These are phyloP conservation scores for Molorchus minor DNA, from an alignment of 2,888 invertebrate genomes.

Conservation along the genomic window DNA sequence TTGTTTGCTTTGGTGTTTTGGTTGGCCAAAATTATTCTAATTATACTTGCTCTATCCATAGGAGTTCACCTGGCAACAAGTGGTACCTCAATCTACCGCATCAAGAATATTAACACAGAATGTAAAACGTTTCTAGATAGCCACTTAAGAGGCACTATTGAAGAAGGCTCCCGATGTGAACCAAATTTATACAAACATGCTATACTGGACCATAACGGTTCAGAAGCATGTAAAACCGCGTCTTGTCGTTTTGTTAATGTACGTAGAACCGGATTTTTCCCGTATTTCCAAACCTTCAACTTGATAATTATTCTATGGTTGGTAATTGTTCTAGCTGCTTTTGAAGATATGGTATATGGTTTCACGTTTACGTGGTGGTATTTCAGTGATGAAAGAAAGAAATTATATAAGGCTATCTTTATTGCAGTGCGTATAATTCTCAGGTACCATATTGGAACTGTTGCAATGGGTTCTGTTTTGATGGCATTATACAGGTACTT, in stretches of 20 bases:
- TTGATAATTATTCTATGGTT: not conserved
- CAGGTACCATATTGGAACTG: conserved; percentile 1
- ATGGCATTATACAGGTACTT: conserved; percentile 3
- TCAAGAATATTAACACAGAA: not conserved
- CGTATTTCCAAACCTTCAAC: not conserved
- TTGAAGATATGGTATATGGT: not conserved
- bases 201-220: not conserved
- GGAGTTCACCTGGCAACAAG: not conserved
- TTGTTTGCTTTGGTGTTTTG: not conserved
- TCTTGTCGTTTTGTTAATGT: not conserved
- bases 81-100: not conserved
- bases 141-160: not conserved
- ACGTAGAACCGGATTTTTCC: not conserved
- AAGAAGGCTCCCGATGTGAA: not conserved
- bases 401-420: not conserved
- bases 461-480: not conserved
- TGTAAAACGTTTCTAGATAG: not conserved
- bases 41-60: not conserved
- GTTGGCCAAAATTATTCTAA: not conserved
- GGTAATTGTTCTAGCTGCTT: not conserved
- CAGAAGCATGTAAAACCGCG: not conserved
- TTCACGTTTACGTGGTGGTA: conserved; percentile 1
- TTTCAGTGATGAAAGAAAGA: not conserved
- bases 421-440: not conserved
- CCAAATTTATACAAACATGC: not conserved